Conservation (phyloP, 2,888 invertebrate genomes). For the Acronicta alni region DNA sequence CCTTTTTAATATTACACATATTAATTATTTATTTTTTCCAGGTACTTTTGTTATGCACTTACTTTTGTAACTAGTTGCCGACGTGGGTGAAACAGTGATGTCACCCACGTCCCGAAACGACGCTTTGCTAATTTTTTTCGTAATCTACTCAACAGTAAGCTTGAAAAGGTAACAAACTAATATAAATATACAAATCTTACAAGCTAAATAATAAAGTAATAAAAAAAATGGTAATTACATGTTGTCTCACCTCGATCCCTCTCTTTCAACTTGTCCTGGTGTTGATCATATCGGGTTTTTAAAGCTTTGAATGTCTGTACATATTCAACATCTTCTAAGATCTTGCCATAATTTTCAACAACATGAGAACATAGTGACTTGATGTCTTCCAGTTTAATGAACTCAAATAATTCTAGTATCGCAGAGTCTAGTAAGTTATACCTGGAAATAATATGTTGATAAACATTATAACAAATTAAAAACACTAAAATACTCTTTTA, state of each 20-base stretch:
- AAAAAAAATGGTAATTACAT: constrained; percentile 45
- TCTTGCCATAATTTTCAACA: constrained; percentile 98
- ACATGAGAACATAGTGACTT: constrained; percentile 97
- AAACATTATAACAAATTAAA: background rate
- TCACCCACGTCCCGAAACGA: too few species aligned
- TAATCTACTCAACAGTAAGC: too few species aligned
- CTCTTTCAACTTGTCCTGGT: constrained; percentile 96
- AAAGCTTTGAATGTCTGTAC: constrained; percentile 99
- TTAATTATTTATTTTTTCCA: too few species aligned
- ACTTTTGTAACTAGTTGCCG: too few species aligned
- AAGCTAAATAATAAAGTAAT: constrained; percentile 39
- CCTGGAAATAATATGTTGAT: constrained; percentile 69
- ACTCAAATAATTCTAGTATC: constrained; percentile 99
- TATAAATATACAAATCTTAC: constrained; percentile 5
- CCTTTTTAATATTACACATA: too few species aligned
- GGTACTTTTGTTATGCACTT: too few species aligned
- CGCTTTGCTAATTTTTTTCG: too few species aligned
- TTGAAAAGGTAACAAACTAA: too few species aligned
- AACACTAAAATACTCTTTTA: background rate
- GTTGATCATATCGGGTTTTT: constrained; percentile 96
- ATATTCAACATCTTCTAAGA: constrained; percentile 98
- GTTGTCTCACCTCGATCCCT: constrained; percentile 91
- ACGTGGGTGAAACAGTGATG: too few species aligned
- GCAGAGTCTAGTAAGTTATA: constrained; percentile 99
- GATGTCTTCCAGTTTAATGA: constrained; percentile 98